A percentile compares a stretch with the other conserved stretches of the same genome.
Conservation (phyloP, 2,113 vertebrate genomes). For the Collichthys lucidus region DNA sequence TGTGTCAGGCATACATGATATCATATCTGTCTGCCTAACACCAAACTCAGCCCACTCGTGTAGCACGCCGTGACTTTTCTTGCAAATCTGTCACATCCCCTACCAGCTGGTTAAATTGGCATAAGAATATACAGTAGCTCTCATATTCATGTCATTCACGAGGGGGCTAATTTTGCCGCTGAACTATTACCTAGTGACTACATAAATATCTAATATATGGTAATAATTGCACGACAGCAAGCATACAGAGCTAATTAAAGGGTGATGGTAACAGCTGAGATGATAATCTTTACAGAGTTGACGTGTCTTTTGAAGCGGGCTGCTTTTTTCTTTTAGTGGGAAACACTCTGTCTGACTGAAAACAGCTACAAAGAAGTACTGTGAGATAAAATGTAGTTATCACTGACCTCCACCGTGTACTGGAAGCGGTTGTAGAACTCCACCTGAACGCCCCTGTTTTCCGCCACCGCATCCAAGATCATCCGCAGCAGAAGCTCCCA, state of each 20-base stretch:
- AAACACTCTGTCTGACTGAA: background rate
- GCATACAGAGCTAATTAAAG: conserved; percentile 48
- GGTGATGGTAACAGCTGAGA: background rate
- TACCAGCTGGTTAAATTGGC: conserved; percentile 62
- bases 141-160: conserved; percentile 66
- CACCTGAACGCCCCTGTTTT: conserved; percentile 88
- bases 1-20: conserved; percentile 43
- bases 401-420: conserved; percentile 89
- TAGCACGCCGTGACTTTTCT: conserved; percentile 49
- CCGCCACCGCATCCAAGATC: conserved; percentile 86
- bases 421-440: conserved; percentile 93
- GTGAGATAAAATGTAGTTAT: background rate
- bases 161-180: conserved; percentile 36
- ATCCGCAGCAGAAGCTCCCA: conserved; percentile 90
- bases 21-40: conserved; percentile 52
- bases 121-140: conserved; percentile 60
- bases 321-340: background rate
- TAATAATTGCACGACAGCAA: conserved; percentile 29
- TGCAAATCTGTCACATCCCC: conserved; percentile 59
- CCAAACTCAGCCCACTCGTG: conserved; percentile 47
- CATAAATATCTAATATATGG: conserved; percentile 68
- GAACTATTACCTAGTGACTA: conserved; percentile 39
- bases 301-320: conserved; percentile 6
- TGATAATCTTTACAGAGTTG: conserved; percentile 26
- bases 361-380: background rate